Base-by-base conservation (phyloP, 2,797 vertebrate species). In the Alauda arvensis region DNA sequence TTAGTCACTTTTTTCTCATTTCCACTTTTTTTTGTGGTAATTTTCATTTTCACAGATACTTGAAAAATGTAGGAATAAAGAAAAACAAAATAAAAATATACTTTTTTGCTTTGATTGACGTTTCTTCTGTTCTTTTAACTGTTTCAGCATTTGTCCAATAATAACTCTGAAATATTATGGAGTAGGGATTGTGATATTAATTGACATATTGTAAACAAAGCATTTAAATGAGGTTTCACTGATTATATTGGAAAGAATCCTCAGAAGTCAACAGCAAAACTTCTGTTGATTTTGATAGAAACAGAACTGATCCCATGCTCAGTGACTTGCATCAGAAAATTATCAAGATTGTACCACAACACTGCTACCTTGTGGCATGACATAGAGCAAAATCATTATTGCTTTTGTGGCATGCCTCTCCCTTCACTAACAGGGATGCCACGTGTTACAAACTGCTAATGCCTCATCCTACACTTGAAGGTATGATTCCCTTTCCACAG, bases 311-410 rank as follows among this genome's bases (percentile, higher is more conserved):
- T 87, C 51, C 53, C 63, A 39, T 26, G 29, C 77, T 88, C 62
- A 61, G 67, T 5, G 33, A 67, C 84, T 92, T 78, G 56, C n/a
- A 77, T 88, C 21, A 70, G 84, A 78, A 91, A 90, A 88, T 91
- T 87, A 89, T 37, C 71, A 67, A 76, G 87, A 93, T 61, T 88
- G 72, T 89, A 91, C 85, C 93, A 92, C 88, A 94, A 92, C 42
- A 94, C 70, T 93, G 88, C 92, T 95, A 95, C 90, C 91, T 93
- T 91, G 88, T 94, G 93, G 76, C 63, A 90, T 37, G 91, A 91
- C 86, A 76, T 3, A 71, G 49, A 85, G 89, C 60, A 86, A 84
- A 87, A 77, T 43, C 31, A 74, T 87, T 67, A 81, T 23, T 67
- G 71, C 85, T 88, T 90, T 52, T 65, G 75, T 82, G 84, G 71